These are phyloP conservation scores for Polymixis flavicincta DNA, from an alignment of 2,888 invertebrate genomes.

Conservation along the genomic window DNA sequence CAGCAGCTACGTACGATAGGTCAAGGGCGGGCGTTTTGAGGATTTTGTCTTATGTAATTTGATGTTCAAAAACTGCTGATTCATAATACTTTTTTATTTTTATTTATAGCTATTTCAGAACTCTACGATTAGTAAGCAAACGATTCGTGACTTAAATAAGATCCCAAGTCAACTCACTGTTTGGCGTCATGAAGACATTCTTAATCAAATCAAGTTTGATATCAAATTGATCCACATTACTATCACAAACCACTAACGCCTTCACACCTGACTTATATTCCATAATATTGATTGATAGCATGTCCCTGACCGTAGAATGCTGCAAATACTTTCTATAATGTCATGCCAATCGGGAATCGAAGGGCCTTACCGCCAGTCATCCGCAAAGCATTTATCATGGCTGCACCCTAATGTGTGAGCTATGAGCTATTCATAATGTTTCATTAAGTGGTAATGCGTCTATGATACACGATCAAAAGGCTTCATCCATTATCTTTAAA, in stretches of 20 bases:
- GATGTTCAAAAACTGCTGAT: too few species aligned
- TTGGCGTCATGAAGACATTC: conserved; percentile 2
- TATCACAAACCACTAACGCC: conserved; percentile 22
- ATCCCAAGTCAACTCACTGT: background rate
- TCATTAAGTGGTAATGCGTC: conserved; percentile 88
- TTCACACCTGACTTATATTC: conserved; percentile 54
- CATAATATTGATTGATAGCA: conserved; percentile 74
- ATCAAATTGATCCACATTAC: conserved; percentile 40
- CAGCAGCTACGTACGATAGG: background rate
- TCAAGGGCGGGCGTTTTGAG: too few species aligned
- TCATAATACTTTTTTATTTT: too few species aligned
- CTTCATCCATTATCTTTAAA: conserved; percentile 34
- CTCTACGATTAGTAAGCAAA: background rate
- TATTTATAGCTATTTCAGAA: too few species aligned
- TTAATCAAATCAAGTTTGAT: conserved; percentile 8
- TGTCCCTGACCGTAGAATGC: conserved; percentile 67
- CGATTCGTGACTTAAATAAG: background rate
- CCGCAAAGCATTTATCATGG: conserved; percentile 85
- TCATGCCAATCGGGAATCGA: conserved; percentile 82
- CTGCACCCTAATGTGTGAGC: conserved; percentile 86
- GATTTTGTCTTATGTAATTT: too few species aligned
- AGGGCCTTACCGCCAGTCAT: conserved; percentile 85
- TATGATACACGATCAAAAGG: conserved; percentile 74
- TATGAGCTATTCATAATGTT: conserved; percentile 88
- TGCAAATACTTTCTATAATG: conserved; percentile 74